Conservation (phyloP, 2,888 invertebrate genomes). For the Xiphydria camelus region DNA sequence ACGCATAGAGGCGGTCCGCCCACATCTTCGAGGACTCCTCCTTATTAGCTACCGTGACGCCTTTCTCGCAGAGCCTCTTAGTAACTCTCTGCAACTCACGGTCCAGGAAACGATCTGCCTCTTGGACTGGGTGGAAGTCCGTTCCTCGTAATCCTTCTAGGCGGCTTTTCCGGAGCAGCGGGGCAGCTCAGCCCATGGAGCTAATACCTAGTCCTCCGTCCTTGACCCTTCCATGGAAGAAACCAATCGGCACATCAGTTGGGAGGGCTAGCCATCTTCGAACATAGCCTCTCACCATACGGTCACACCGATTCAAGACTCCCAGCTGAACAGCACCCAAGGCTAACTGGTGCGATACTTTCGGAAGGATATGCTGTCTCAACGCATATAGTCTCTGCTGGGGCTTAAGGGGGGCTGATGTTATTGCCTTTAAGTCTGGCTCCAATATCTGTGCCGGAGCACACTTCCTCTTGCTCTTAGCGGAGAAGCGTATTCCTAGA, state of each 20-base stretch:
- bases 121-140: no score
- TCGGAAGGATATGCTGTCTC: slow-evolving; percentile 13
- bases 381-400: slow-evolving; percentile 25
- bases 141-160: no score
- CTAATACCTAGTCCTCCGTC: not conserved
- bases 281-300: not conserved
- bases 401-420: slow-evolving; percentile 21
- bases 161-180: not conserved
- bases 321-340: slow-evolving; percentile 3
- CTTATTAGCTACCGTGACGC: no score
- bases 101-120: no score
- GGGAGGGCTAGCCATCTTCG: not conserved
- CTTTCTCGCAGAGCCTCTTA: no score
- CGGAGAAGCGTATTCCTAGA: not conserved
- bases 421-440: no score
- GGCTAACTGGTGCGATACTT: not conserved
- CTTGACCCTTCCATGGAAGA: not conserved
- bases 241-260: not conserved
- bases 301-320: not conserved
- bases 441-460: no score
- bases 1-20: not conserved
- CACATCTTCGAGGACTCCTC: no score
- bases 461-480: no score
- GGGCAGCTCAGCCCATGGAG: not conserved
- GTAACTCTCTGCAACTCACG: no score